Evolutionary conservation across 2,888 invertebrate genomes (phyloP), one percentile per base, ranked within the genome.

Genomic region (Lasioglossum pauxillum): DNA sequence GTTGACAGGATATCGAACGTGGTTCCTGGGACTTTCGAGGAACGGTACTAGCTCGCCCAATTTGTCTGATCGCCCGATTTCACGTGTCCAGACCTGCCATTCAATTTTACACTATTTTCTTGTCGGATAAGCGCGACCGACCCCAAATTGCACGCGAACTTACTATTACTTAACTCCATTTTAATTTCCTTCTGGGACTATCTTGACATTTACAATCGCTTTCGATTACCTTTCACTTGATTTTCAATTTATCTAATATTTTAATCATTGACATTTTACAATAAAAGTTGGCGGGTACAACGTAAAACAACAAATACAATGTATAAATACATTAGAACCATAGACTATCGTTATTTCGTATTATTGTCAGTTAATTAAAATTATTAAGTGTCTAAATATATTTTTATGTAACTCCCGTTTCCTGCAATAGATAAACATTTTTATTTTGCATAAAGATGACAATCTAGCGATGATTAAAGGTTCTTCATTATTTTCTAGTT

Each of bases 1-100:
- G 96, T 98, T 46, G 96, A 96, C 64, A 97, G 97, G 84, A 95
- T 98, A 0, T 94, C 96, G 12, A 97, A 97, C 91, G 96, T 98
- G 31, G 96, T 97, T 0, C 96, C 97, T 0, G 95, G 95, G 8
- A 96, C 97, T 82, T 99, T 99, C 94, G 98, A 98, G 92, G 94
- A 96, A 38, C 95, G 96, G 92, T 98, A 97, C 74, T 23, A 60
- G 44, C 35, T 16, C 69, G 44, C 38, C 23, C 60, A 74, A 82
- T 76, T 84, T 38, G 23, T 44, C 38, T 16, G 53, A 75, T 78
- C 53, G 31, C 35, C 19, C 31, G 10, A 35, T 41, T 72, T 35
- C 67, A 2, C 38, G 23, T 49, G 46, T 27, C 31, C 73, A 19
- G 41, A 75, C 49, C 67, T 19, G 31, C 67, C 67, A 35, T 67